Base-by-base conservation (phyloP, 2,797 vertebrate genomes). In the Apogon hyalosoma region DNA sequence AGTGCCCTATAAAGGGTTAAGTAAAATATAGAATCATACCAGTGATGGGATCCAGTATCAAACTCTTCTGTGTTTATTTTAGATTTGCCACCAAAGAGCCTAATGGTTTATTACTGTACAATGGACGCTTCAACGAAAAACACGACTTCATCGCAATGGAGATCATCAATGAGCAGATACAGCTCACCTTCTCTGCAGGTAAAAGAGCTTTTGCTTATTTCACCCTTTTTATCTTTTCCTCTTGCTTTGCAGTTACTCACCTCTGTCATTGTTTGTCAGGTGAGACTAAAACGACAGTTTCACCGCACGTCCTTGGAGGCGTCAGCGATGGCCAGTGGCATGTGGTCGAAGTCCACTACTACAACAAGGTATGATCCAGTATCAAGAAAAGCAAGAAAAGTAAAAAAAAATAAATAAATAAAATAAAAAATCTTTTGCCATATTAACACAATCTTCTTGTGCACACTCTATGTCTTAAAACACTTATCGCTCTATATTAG, bases 301-400 rank as follows among this genome's bases (percentile, higher is more conserved):
- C 96, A 0, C 96, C 96, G 0, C 95, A 89, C 0, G 80, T 98
- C 73, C 87, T 87, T 0, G 97, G 97, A 3, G 97, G 97, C 0
- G 95, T 98, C 79, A 98, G 97, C 0, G 96, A 98, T 0, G 97
- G 97, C 45, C 96, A 96, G 87, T 98, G 97, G 97, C 97, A 98
- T 69, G 91, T 91, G 0, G 95, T 96, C 12, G 95, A 96, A 39
- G 89, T 98, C 42, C 95, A 96, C 69, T 98, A 98, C 87, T 98
- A 97, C 87, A 98, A 98, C 82, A 97, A 97, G 96, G 97, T 97
- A 73, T 10, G 15, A 51, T 48, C 54, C 36, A 18, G 5, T 48
- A 8, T 16, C 9, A 3, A 36, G 7, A 36, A 36, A 36, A 36
- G 33, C 1, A n/a, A n/a, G n/a, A n/a, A 33, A 4, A 33, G 6